These are phyloP conservation scores for Dromaius novaehollandiae DNA, from an alignment of 2,113 vertebrate genomes.

Conservation along the genomic window DNA sequence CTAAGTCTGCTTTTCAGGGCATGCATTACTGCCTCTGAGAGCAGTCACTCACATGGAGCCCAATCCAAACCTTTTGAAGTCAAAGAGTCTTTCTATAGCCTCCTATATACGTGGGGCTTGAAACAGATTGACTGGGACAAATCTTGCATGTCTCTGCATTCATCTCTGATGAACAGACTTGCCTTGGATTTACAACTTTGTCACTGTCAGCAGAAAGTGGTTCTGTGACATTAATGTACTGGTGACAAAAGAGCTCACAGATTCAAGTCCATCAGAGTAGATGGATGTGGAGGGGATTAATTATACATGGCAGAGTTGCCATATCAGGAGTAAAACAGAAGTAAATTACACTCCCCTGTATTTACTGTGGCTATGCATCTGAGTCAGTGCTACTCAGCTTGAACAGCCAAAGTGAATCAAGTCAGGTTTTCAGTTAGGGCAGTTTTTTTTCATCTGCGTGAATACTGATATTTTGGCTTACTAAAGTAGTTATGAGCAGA, in stretches of 20 bases:
- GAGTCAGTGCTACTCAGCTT: neutral
- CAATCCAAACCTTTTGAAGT: neutral
- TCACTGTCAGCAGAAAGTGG: neutral
- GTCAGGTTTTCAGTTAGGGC: neutral
- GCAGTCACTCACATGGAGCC: neutral
- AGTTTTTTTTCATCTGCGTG: neutral
- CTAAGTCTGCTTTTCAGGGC: fast-evolving
- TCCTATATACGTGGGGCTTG: neutral
- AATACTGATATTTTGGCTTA: neutral
- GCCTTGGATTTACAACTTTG: neutral
- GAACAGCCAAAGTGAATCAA: neutral
- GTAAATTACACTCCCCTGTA: neutral
- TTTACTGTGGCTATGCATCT: neutral
- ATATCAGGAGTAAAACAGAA: neutral
- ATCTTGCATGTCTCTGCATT: neutral
- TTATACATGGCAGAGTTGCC: neutral
- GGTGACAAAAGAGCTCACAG: neutral
- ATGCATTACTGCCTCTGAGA: neutral
- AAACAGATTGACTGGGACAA: neutral
- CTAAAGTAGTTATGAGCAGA: neutral
- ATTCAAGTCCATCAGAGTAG: neutral
- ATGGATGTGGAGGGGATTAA: neutral
- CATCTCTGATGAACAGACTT: neutral
- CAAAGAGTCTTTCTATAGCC: neutral
- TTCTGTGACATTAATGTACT: neutral